These are phyloP conservation scores for Phallusia fumigata DNA, from an alignment of 23 tunicate species.

Conservation along the genomic window DNA sequence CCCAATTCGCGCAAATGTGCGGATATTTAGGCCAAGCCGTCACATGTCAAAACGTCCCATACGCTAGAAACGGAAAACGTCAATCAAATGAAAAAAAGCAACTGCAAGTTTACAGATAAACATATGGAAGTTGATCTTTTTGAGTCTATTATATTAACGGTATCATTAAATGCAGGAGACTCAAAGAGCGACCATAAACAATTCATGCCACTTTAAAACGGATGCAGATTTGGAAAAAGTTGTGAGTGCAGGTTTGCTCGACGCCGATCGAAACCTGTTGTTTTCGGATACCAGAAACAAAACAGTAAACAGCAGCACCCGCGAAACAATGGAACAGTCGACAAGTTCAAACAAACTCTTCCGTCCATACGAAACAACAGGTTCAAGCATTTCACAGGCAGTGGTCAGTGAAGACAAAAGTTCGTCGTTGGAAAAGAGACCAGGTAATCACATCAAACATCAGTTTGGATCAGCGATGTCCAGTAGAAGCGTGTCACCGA, in stretches of 20 bases:
- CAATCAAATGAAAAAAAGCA: background rate
- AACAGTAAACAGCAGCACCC: background rate
- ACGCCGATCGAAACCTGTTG: background rate
- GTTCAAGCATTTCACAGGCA: background rate
- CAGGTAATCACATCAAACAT: too few relatives aligned
- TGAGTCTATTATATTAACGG: too few relatives aligned
- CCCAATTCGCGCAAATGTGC: too few relatives aligned
- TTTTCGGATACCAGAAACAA: background rate
- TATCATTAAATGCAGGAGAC: background rate
- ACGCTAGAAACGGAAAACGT: background rate
- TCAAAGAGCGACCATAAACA: background rate
- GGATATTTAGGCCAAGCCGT: background rate
- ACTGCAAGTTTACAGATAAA: background rate
- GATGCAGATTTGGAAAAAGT: background rate
- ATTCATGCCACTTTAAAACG: background rate
- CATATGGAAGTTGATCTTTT: background rate
- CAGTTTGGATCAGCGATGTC: background rate
- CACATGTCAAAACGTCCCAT: background rate
- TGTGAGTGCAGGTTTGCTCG: background rate
- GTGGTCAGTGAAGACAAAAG: background rate
- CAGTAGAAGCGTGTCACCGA: background rate
- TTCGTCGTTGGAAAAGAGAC: too few relatives aligned
- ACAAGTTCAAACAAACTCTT: conserved; percentile 10
- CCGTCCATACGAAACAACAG: background rate
- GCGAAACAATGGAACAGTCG: background rate